Percentiles rank a stretch among this genome's conserved stretches.
Evolutionary conservation across 2,797 vertebrate genomes (phyloP).

Genomic region (Loriculus beryllinus): DNA sequence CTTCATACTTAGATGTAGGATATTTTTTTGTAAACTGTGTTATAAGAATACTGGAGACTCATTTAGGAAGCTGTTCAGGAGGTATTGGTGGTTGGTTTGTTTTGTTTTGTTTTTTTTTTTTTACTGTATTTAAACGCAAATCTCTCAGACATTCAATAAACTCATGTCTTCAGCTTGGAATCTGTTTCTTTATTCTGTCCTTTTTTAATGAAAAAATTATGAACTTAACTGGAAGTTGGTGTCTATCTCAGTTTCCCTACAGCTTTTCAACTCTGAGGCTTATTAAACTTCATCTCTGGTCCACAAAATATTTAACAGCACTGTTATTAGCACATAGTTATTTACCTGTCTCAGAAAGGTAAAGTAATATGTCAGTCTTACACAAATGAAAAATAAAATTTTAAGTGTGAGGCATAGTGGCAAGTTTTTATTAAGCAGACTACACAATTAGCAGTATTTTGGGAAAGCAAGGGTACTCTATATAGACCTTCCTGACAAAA

Average conservation of each 20-base stretch:
- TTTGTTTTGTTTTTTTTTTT: constrained; percentile 1
- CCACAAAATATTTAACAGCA: neutral
- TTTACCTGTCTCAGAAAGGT: neutral
- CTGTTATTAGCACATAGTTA: neutral
- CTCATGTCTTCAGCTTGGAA: constrained; percentile 36
- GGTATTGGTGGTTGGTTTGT: neutral
- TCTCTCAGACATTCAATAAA: constrained; percentile 70
- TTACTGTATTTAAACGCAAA: constrained; percentile 61
- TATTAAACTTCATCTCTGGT: neutral
- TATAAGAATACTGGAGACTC: constrained; percentile 16
- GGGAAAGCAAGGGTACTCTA: neutral
- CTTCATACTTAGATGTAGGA: constrained; percentile 49
- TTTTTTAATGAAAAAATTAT: neutral
- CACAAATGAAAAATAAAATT: neutral
- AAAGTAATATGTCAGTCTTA: neutral
- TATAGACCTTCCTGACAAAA: neutral
- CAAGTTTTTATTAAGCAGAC: neutral
- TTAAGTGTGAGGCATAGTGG: neutral
- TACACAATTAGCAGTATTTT: neutral
- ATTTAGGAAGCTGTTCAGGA: neutral
- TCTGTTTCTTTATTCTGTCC: neutral
- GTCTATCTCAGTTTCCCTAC: neutral
- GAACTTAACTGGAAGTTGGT: neutral
- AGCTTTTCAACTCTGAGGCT: neutral
- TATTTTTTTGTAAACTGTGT: constrained; percentile 36